A percentile compares a stretch with the other conserved stretches of the same genome.
Conservation (phyloP, 2,888 invertebrate genomes). For the Dorcus hopei region DNA sequence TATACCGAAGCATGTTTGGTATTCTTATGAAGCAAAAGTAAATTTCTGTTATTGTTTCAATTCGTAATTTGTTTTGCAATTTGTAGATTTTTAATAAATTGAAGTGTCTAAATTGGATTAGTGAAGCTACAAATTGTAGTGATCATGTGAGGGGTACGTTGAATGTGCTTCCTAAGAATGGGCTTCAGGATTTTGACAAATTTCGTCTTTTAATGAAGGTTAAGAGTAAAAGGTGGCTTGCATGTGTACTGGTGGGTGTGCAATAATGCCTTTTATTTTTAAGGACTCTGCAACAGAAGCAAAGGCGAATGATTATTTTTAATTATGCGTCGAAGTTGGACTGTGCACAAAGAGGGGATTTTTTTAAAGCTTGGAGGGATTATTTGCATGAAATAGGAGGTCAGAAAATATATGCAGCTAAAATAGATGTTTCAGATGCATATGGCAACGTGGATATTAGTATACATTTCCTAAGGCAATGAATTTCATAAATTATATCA, state of each 20-base stretch:
- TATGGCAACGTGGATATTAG: conserved; percentile 21
- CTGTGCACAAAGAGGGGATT: conserved; percentile 6
- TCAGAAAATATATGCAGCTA: conserved; percentile 13
- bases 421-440: conserved; percentile 21
- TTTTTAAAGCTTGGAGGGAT: conserved; percentile 14
- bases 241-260: too few species aligned
- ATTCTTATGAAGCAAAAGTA: conserved; percentile 16
- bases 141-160: conserved; percentile 9
- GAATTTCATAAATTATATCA: not conserved
- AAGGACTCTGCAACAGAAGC: too few species aligned
- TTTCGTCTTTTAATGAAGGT: conserved; percentile 17
- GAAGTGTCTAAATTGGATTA: not conserved
- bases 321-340: not conserved
- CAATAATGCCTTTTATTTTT: too few species aligned
- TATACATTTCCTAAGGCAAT: not conserved
- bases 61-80: not conserved
- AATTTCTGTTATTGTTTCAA: not conserved
- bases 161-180: conserved; percentile 18
- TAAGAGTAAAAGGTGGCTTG: not conserved
- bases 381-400: not conserved
- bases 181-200: conserved; percentile 6
- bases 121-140: not conserved
- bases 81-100: not conserved
- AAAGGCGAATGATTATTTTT: not conserved
- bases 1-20: conserved; percentile 16